phyloP scores from a whole-genome alignment of 2,113 vertebrate species.

The Lonchura striata region DNA sequence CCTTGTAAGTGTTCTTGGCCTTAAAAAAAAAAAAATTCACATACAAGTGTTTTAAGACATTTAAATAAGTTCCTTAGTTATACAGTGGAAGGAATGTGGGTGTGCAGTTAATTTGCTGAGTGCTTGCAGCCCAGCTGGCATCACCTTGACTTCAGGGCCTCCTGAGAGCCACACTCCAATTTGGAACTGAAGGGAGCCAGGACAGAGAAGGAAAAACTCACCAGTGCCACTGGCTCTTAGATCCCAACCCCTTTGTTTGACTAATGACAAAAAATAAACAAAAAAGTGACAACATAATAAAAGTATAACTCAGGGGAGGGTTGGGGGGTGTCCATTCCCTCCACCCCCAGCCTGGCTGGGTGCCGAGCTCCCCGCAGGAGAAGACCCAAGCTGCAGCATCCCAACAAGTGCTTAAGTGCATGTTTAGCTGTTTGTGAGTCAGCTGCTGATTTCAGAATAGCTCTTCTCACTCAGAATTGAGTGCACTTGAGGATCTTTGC shows the following conservation, averaged over 20 bases:
- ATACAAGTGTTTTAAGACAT: background rate
- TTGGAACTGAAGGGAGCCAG: background rate
- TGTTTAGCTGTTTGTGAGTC: background rate
- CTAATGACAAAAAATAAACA: background rate
- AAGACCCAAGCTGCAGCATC: background rate
- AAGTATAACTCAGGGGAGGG: rapidly evolving
- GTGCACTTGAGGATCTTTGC: background rate
- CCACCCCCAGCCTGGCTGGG: background rate
- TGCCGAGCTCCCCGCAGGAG: rapidly evolving
- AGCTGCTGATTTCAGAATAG: constrained; percentile 8
- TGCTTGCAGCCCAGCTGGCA: background rate
- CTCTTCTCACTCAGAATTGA: background rate
- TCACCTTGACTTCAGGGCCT: background rate
- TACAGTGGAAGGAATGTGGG: background rate
- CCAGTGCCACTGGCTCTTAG: background rate
- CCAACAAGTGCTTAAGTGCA: background rate
- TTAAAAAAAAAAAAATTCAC: background rate
- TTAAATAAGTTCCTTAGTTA: background rate
- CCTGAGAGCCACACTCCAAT: background rate
- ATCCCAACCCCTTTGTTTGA: background rate
- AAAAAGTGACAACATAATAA: background rate
- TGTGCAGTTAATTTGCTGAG: background rate
- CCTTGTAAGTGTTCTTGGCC: background rate
- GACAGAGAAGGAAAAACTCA: background rate
- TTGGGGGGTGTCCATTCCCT: rapidly evolving